phyloP scores from a whole-genome alignment of 1,140 invertebrate genomes.

The Theocolax elegans region DNA sequence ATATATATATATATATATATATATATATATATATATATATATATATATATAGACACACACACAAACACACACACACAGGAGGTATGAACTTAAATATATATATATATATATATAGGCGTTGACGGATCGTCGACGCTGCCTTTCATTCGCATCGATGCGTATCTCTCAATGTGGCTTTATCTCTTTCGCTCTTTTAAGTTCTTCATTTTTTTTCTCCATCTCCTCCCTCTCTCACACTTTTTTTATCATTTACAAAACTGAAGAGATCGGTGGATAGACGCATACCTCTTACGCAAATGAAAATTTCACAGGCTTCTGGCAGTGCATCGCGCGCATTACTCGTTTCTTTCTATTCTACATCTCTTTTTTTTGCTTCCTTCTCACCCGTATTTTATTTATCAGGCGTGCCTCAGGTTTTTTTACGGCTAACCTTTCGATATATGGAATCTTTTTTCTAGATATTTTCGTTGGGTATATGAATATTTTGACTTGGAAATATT shows the following conservation, averaged over 20 bases:
- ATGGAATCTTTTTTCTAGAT: too few species aligned
- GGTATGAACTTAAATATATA: too few species aligned
- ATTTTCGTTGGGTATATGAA: too few species aligned
- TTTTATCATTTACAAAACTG: conserved; percentile 2
- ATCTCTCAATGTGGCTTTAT: neutral
- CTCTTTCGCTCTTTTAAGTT: conserved; percentile 23
- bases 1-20: too few species aligned
- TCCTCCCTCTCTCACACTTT: conserved; percentile 14
- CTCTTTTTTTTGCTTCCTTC: neutral
- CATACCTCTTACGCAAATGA: conserved; percentile 52
- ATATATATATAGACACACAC: too few species aligned
- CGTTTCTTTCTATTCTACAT: neutral
- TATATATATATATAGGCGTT: neutral
- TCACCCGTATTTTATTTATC: conserved; percentile 17
- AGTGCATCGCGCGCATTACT: neutral
- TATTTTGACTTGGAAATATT: too few species aligned
- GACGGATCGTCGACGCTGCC: conserved; percentile 14
- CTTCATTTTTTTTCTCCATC: neutral
- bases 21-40: too few species aligned
- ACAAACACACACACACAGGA: too few species aligned
- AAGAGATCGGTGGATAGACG: conserved; percentile 38
- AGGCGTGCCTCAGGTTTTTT: neutral
- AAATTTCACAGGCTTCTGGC: conserved; percentile 39
- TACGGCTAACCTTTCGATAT: too few species aligned
- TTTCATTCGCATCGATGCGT: conserved; percentile 40